A percentile compares a stretch with the other conserved stretches of the same genome.
Evolutionary conservation across 1,140 invertebrate genomes (phyloP).

Genomic region (Drepana arcuata): DNA sequence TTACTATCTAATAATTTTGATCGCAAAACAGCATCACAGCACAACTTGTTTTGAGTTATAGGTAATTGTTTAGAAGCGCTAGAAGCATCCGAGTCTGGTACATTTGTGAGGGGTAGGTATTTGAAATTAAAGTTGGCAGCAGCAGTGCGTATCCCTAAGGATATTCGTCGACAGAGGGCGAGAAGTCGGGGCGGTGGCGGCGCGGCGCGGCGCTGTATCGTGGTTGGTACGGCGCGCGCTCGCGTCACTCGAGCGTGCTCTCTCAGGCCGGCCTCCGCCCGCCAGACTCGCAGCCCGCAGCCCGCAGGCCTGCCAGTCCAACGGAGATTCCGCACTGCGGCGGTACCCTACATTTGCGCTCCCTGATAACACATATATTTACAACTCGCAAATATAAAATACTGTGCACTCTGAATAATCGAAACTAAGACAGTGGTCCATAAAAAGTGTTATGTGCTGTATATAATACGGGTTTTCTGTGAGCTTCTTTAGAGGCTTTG

Average conservation of each 20-base stretch:
- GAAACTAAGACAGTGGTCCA: slow-evolving; percentile 18
- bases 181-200: slow-evolving; percentile 2
- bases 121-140: too few species aligned
- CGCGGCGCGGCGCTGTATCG: slow-evolving; percentile 4
- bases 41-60: too few species aligned
- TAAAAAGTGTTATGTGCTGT: slow-evolving; percentile 42
- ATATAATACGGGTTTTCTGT: slow-evolving; percentile 27
- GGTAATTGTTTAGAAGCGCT: too few species aligned
- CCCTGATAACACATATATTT: slow-evolving; percentile 4
- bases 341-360: slow-evolving; percentile 28
- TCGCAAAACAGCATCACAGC: too few species aligned
- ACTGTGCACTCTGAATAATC: slow-evolving; percentile 11
- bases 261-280: slow-evolving; percentile 12
- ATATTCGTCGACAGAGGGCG: too few species aligned
- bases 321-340: slow-evolving; percentile 50
- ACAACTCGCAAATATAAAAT: slow-evolving; percentile 9
- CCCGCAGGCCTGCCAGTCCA: slow-evolving; percentile 34
- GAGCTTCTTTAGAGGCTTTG: slow-evolving; percentile 28
- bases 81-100: too few species aligned
- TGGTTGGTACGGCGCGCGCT: slow-evolving; percentile 8
- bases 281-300: slow-evolving; percentile 9
- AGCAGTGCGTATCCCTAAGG: too few species aligned
- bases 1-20: too few species aligned
- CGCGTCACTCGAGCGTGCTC: slow-evolving; percentile 16
- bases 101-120: too few species aligned